Base-by-base conservation (phyloP, 1,140 invertebrate species). In the Oreohelix idahoensis region DNA sequence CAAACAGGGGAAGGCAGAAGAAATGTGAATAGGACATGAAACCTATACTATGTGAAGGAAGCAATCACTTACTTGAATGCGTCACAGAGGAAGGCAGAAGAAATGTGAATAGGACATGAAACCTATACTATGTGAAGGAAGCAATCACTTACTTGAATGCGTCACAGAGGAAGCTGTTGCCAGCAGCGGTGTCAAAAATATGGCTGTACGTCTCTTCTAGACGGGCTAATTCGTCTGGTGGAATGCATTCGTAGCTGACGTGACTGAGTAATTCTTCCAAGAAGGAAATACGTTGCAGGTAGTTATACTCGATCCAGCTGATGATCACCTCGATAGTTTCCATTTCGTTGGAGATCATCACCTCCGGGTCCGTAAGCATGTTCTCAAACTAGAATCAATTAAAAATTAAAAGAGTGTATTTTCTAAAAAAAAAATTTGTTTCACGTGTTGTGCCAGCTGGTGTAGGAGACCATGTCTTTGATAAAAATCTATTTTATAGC, bases 331-430 rank as follows among this genome's bases (percentile, higher is more conserved):
- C 32, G 10, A 80, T 35, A 2, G 79, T 80, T 29, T 80, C 79
- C 39, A 51, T 0, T 45, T 80, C 79, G 69, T n/a, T 49, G 4
- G 32, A 13, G 38, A 80, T 66, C 36, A 80, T 38, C 17, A 80
- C 79, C 0, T 80, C 69, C 5, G 79, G 79, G 66, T 80, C 79
- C 45, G 20, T 36, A 38, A 80, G 79, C 29, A 80, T 39, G 49
- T 29, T 1, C 26, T 79, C 77, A 42, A 79, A n/a, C 77, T 79
- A 20, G 53, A 58, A 58, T 8, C 23, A 58, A 58, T n/a, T n/a
- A n/a, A n/a, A n/a, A n/a, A 49, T 8, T 11, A 49, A 49, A 49
- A 49, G 45, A 49, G 45, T 49, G 45, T 17, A 49, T 49, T 17
- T n/a, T n/a, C n/a, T n/a, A n/a, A n/a, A n/a, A n/a, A n/a, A n/a